A percentile compares a stretch with the other conserved stretches of the same genome.
Evolutionary conservation across 30 jellyfish, hydroid and myxozoan species (phyloP).

Genomic region (Hydra vulgaris): DNA sequence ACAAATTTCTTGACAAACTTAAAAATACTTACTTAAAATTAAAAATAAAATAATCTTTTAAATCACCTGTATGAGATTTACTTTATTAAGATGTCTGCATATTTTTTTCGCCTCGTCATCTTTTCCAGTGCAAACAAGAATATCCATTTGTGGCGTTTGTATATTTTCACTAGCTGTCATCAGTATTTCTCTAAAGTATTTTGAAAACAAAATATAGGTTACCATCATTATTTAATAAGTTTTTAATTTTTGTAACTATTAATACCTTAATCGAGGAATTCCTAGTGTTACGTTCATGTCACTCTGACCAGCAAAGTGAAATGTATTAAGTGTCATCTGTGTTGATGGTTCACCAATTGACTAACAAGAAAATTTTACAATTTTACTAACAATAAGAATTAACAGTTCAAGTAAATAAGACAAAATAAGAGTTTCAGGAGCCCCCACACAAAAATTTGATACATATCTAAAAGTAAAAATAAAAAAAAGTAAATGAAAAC

Average conservation of each 20-base stretch:
- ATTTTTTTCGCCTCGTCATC: conserved; percentile 45
- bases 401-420: too few relatives aligned
- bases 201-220: background rate
- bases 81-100: conserved; percentile 59
- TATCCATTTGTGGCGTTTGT: conserved; percentile 95
- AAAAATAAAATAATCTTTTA: too few relatives aligned
- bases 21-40: too few relatives aligned
- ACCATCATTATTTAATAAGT: background rate
- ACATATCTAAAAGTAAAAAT: too few relatives aligned
- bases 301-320: conserved; percentile 99
- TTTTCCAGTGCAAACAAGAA: conserved; percentile 48
- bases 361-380: conserved; percentile 24
- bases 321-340: conserved; percentile 98
- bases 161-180: conserved; percentile 83
- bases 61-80: conserved; percentile 66
- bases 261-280: conserved; percentile 88
- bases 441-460: too few relatives aligned
- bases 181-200: conserved; percentile 67
- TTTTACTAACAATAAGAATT: background rate
- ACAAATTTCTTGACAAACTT: too few relatives aligned
- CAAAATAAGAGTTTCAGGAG: too few relatives aligned
- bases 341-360: conserved; percentile 99
- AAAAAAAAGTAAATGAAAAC: too few relatives aligned
- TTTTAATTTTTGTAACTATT: too few relatives aligned
- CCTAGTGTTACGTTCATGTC: conserved; percentile 99